Evolutionary conservation across 1,140 invertebrate genomes (phyloP), one percentile per base, ranked within the genome.

Genomic region (Drosophila melanica): DNA sequence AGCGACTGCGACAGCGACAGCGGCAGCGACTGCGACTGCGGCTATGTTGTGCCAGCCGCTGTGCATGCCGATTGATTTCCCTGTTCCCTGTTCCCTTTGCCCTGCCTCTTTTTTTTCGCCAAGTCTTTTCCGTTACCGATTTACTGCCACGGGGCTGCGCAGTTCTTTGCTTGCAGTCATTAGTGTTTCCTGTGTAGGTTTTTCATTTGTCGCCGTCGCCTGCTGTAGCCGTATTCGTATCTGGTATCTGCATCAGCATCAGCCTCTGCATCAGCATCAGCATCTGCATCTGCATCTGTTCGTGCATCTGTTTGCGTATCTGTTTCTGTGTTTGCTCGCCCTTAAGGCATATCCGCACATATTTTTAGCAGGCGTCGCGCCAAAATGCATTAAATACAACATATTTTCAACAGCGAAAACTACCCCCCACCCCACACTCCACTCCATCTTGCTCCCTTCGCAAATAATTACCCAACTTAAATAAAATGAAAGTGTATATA

Each of bases 121-220:
- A 63, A 30, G 66, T 58, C 53, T 79, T 80, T 79, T 57, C 77
- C 78, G 71, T 80, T 80, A 66, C 65, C 71, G 70, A 73, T 77
- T 77, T 69, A 45, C 63, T 16, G 63, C 51, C 63, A 65, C 50
- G 63, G 41, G 42, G 16, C 54, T 27, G 20, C 33, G 44, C 66
- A 67, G 60, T 30, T 62, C 72, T 65, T 70, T 65, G 81, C 78
- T 60, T 69, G 81, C 72, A 89, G 84, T 87, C 84, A 89, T 87
- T 87, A 87, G 84, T 60, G 77, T 89, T 84, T 87, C 82, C 82
- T 87, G 82, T 85, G 77, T 85, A 86, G 77, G 81, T 76, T 86
- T 75, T 75, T 75, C 81, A 85, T 86, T 72, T 86, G 75, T 86
- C 78, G 81, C 66, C 74, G 57, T 35, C 48, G 50, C 12, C 7